phyloP scores from a whole-genome alignment of 1,140 invertebrate species.

The Polypedilum pembai region DNA sequence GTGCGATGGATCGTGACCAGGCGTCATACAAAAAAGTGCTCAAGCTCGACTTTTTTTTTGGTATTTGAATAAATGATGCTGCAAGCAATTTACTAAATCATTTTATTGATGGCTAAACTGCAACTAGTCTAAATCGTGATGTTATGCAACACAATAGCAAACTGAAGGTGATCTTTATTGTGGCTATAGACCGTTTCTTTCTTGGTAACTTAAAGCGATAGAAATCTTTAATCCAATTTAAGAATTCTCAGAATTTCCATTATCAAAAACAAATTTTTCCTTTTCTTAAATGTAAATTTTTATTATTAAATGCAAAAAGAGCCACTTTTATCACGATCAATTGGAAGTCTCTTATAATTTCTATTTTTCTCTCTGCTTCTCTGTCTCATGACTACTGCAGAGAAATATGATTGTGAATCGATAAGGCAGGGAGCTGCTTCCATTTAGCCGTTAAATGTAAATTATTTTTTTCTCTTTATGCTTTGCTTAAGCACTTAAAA shows the following conservation, averaged over 20 bases:
- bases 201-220: too few relatives aligned
- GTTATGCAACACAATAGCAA: not conserved
- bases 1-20: conserved; percentile 23
- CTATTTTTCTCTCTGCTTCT: not conserved
- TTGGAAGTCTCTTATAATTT: too few relatives aligned
- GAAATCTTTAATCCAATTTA: too few relatives aligned
- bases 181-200: not conserved
- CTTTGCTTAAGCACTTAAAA: too few relatives aligned
- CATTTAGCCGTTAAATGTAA: conserved; percentile 18
- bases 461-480: not conserved
- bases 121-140: conserved; percentile 17
- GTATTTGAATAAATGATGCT: conserved; percentile 19
- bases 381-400: not conserved
- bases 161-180: not conserved
- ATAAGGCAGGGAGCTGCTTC: not conserved
- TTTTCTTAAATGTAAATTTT: too few relatives aligned
- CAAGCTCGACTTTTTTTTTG: not conserved
- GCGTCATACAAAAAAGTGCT: not conserved
- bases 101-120: conserved; percentile 11
- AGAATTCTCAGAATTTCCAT: not conserved
- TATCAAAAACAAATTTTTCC: not conserved
- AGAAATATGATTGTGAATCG: not conserved
- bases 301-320: too few relatives aligned
- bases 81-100: conserved; percentile 4
- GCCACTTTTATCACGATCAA: too few relatives aligned